A percentile compares a stretch with the other conserved stretches of the same genome.
phyloP scores from a whole-genome alignment of 2,797 vertebrate genomes.

The Threskiornis aethiopicus region DNA sequence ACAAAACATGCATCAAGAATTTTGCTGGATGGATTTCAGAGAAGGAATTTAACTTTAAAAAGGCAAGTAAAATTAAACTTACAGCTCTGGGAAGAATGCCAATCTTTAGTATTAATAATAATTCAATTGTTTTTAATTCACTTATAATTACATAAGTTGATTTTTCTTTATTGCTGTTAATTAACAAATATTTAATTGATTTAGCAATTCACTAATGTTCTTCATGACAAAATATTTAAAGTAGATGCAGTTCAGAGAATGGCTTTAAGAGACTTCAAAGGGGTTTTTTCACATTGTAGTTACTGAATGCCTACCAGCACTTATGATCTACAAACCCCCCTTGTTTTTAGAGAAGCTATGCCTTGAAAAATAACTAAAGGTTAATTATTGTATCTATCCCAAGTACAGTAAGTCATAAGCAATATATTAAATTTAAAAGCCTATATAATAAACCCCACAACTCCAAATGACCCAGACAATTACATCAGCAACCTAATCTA shows the following conservation, averaged over 20 bases:
- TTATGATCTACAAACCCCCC: neutral
- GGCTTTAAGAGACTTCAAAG: neutral
- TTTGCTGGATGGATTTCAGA: neutral
- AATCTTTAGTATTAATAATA: slow-evolving; percentile 72
- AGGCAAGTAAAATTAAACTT: slow-evolving; percentile 51
- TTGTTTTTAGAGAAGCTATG: neutral
- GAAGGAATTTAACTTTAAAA: slow-evolving; percentile 16
- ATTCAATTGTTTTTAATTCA: slow-evolving; percentile 71
- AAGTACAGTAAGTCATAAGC: neutral
- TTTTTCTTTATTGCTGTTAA: slow-evolving; percentile 68
- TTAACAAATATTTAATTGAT: slow-evolving; percentile 73
- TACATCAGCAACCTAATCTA: slow-evolving; percentile 33
- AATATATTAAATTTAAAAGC: slow-evolving; percentile 5
- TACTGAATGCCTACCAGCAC: neutral
- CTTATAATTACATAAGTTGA: slow-evolving; percentile 69
- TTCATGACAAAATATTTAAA: slow-evolving; percentile 49
- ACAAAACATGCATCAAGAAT: neutral
- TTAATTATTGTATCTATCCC: neutral
- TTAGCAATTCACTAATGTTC: slow-evolving; percentile 57
- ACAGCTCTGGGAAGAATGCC: slow-evolving; percentile 69
- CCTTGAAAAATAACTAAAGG: neutral
- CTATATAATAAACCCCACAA: neutral
- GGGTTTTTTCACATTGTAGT: neutral
- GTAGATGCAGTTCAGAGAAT: neutral
- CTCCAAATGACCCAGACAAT: neutral